Evolutionary conservation across 2,888 invertebrate genomes (phyloP), one percentile per base, ranked within the genome.

Genomic region (Cephonodes hylas): DNA sequence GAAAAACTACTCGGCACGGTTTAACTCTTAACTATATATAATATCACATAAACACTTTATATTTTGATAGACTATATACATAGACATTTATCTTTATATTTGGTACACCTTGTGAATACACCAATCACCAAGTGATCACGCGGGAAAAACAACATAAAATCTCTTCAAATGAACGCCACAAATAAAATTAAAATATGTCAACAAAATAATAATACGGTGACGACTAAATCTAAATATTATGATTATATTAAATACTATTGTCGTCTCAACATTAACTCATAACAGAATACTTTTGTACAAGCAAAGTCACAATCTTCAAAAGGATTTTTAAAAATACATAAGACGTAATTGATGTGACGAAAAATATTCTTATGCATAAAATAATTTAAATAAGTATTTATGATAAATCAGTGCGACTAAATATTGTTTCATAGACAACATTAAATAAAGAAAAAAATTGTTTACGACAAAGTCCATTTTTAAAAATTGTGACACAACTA

Each of bases 1-100:
- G 90, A 92, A 92, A 92, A 91, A 88, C 92, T 92, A 91, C 86
- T 91, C 91, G 92, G 91, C 91, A 92, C 91, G 89, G 91, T 90
- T 91, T 91, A 91, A 89, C 87, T 89, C 91, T 92, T 91, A 92
- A 85, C 84, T 89, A 89, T 90, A 89, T 81, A 86, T 88, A 90
- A 88, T 91, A 91, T 91, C 91, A 91, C 91, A 91, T 91, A 89
- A 89, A 91, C 89, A 91, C 87, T 89, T 85, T 83, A 89, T 85
- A 88, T 88, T 91, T 90, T 91, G 76, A 86, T 86, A 88, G 76
- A 88, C 80, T 91, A 89, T 89, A 81, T 89, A 90, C 88, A 91
- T 80, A 86, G 72, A 86, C 74, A 82, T 77, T 80, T 76, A 72
- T 69, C 18, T 73, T 74, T 66, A 68, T 81, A 83, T 86, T 88